A percentile compares a stretch with the other conserved stretches of the same genome.
Evolutionary conservation across 2,888 invertebrate species (phyloP).

Genomic region (Sialis fuliginosa): DNA sequence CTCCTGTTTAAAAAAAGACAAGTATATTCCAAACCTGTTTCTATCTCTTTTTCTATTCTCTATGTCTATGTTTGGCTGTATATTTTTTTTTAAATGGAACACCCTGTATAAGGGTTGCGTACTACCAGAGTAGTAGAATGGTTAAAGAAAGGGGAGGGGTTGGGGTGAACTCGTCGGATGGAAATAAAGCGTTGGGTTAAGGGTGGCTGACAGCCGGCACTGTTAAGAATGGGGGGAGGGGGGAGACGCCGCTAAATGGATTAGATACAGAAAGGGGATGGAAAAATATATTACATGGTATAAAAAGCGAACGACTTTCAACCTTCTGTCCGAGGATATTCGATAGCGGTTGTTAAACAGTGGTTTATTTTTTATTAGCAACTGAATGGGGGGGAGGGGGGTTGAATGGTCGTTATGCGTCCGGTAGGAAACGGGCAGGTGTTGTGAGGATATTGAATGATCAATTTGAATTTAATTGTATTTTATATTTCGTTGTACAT

Average conservation of each 20-base stretch:
- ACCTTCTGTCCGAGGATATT: neutral
- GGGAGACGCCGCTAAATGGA: slow-evolving; percentile 6
- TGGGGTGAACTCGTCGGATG: slow-evolving; percentile 12
- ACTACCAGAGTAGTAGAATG: neutral
- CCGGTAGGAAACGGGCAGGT: no score
- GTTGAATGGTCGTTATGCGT: no score
- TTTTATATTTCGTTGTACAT: no score
- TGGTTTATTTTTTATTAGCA: no score
- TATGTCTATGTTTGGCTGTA: no score
- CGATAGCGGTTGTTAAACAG: no score
- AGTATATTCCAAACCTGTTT: no score
- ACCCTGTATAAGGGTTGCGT: neutral
- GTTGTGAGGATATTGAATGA: no score
- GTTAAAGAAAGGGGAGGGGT: neutral
- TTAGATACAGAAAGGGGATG: slow-evolving; percentile 21
- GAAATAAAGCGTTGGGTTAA: slow-evolving; percentile 22
- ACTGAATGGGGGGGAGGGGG: no score
- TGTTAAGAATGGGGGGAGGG: slow-evolving; percentile 16
- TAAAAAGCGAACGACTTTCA: neutral
- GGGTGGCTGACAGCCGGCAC: slow-evolving; percentile 18
- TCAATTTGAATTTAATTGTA: no score
- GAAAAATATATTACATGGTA: slow-evolving; percentile 22
- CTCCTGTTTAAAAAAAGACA: no score
- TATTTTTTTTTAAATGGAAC: neutral
- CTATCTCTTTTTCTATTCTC: no score